These are phyloP conservation scores for Phortica magna DNA, from an alignment of 2,888 invertebrate genomes.

Conservation along the genomic window DNA sequence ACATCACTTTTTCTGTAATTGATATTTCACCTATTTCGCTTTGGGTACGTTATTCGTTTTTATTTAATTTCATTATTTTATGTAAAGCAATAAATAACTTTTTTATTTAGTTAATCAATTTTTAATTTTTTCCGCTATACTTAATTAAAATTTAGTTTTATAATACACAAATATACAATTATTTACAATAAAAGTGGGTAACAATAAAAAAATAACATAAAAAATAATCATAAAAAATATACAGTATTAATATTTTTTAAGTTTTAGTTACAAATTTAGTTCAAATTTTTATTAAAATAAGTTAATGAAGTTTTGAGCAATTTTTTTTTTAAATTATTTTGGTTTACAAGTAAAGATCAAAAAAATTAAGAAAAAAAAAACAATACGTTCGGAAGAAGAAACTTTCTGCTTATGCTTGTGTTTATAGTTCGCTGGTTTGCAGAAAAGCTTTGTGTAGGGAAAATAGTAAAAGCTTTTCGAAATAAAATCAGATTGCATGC, in stretches of 20 bases:
- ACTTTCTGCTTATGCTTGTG: neutral
- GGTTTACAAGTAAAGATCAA: neutral
- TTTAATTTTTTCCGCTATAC: conserved; percentile 37
- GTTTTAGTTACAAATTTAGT: conserved; percentile 10
- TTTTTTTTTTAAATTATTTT: neutral
- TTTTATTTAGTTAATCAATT: conserved; percentile 46
- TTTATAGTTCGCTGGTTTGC: neutral
- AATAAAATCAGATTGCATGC: conserved; percentile 22
- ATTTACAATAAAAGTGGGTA: conserved; percentile 62
- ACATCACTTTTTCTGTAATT: conserved; percentile 74
- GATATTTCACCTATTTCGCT: conserved; percentile 70
- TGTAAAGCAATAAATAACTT: conserved; percentile 75
- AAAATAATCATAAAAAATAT: conserved; percentile 28
- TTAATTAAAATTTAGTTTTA: conserved; percentile 63
- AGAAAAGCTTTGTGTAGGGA: conserved; percentile 35
- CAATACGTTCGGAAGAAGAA: neutral
- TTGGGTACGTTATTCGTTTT: conserved; percentile 50
- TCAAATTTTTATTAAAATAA: conserved; percentile 34
- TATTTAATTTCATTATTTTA: conserved; percentile 60
- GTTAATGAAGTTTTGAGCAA: conserved; percentile 38
- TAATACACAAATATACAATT: conserved; percentile 73
- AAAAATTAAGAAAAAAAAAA: too few relatives aligned
- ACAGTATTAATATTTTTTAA: conserved; percentile 34
- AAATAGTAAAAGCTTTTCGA: conserved; percentile 55
- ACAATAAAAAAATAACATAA: conserved; percentile 42